Conservation (phyloP, 1,140 invertebrate genomes). For the Lutraria rhynchaena region DNA sequence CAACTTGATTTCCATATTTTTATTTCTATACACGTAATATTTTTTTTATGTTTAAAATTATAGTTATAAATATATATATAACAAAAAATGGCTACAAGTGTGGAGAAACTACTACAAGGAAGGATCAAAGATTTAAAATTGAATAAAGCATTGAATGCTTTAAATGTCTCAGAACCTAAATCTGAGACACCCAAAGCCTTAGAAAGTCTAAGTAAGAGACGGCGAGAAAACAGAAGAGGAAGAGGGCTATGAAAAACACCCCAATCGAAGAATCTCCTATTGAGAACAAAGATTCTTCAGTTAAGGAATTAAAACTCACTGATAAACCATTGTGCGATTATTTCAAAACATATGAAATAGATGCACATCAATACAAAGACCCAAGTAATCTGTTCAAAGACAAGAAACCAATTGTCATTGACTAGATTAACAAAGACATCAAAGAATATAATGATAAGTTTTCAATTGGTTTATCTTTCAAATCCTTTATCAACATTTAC, state of each 20-base stretch:
- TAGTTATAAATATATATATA: neutral
- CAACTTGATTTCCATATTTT: neutral
- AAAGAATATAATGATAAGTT: conserved; percentile 29
- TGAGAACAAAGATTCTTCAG: neutral
- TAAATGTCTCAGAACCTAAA: neutral
- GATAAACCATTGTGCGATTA: neutral
- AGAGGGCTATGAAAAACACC: neutral
- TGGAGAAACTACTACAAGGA: neutral
- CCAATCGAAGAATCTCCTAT: no score
- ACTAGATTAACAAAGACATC: neutral
- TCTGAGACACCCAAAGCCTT: neutral
- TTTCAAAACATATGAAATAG: conserved; percentile 13
- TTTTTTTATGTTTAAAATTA: neutral
- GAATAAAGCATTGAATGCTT: neutral
- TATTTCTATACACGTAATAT: neutral
- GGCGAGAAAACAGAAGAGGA: neutral
- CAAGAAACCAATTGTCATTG: neutral
- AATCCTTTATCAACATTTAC: no score
- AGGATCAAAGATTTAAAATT: neutral
- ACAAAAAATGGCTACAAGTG: neutral
- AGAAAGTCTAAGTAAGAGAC: neutral
- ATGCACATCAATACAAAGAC: neutral
- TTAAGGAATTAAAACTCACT: neutral
- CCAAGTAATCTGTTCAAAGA: neutral
- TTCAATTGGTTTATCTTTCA: neutral